Percentiles rank a stretch among this genome's conserved stretches.
These are phyloP conservation scores for Anoplopoma fimbria DNA, from an alignment of 2,113 vertebrate genomes.

Conservation along the genomic window DNA sequence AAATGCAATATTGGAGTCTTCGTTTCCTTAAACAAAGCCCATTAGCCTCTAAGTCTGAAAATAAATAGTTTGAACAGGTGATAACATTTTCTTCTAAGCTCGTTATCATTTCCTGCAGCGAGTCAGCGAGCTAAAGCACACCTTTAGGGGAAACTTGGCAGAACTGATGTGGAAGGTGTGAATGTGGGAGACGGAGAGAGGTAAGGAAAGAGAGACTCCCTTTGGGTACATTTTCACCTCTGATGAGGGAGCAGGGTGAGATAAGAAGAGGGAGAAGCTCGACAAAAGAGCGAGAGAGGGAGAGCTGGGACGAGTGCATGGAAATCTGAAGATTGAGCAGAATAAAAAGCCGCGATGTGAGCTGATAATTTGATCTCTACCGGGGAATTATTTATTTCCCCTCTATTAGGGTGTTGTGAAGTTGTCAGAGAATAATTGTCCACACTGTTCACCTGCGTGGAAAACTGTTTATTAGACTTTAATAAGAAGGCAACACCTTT, in stretches of 20 bases:
- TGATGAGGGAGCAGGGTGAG: constrained; percentile 58
- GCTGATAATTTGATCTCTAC: constrained; percentile 51
- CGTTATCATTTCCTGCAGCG: constrained; percentile 57
- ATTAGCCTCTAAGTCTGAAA: constrained; percentile 27
- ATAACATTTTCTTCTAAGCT: constrained; percentile 37
- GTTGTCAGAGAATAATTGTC: constrained; percentile 45
- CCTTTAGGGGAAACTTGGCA: constrained; percentile 68
- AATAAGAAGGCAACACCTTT: constrained; percentile 28
- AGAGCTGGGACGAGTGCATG: neutral
- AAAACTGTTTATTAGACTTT: constrained; percentile 43
- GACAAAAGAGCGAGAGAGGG: neutral
- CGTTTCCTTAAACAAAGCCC: constrained; percentile 5
- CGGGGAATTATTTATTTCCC: constrained; percentile 45
- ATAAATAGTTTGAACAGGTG: constrained; percentile 59
- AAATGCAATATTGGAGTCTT: neutral
- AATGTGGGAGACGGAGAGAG: constrained; percentile 50
- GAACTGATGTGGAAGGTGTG: constrained; percentile 70
- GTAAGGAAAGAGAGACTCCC: constrained; percentile 53
- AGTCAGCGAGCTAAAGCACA: constrained; percentile 57
- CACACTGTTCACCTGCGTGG: constrained; percentile 35
- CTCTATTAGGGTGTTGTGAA: constrained; percentile 38
- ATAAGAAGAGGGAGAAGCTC: constrained; percentile 40
- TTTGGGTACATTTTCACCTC: constrained; percentile 72
- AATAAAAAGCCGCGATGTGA: constrained; percentile 26
- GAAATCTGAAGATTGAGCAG: constrained; percentile 1